Conservation (phyloP, 2,113 vertebrate genomes). For the Serranochromis macrocephalus region DNA sequence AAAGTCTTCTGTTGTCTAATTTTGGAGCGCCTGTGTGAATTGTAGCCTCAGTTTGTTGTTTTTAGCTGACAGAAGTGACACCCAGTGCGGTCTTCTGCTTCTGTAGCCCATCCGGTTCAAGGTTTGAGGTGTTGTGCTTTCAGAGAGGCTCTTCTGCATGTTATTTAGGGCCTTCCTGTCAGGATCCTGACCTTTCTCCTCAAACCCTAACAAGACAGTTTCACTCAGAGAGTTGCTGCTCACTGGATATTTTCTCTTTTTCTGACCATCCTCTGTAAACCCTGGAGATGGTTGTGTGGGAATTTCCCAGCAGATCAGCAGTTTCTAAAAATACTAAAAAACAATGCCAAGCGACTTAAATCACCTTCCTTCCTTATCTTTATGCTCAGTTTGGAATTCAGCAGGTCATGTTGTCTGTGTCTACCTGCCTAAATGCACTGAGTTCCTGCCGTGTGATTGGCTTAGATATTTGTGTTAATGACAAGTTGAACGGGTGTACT, state of each 20-base stretch:
- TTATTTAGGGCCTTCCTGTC: background rate
- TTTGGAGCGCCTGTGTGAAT: background rate
- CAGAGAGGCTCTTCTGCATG: background rate
- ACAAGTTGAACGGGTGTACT: background rate
- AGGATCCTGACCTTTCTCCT: background rate
- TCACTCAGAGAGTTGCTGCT: background rate
- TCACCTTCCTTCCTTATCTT: background rate
- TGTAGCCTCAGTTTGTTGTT: background rate
- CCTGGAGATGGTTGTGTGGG: background rate
- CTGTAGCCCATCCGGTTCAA: background rate
- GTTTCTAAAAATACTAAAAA: background rate
- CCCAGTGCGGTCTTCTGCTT: background rate
- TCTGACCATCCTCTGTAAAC: background rate
- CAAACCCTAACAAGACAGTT: background rate
- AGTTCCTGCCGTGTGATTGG: background rate
- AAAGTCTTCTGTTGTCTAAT: background rate
- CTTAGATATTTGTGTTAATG: background rate
- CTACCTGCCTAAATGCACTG: background rate
- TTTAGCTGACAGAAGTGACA: background rate
- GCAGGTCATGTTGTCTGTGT: background rate
- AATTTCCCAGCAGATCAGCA: background rate
- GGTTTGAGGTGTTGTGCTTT: background rate
- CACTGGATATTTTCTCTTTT: background rate
- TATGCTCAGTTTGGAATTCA: background rate
- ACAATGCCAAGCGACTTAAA: background rate